Conservation (phyloP, 2,797 vertebrate genomes). For the Mionectes olivaceus region DNA sequence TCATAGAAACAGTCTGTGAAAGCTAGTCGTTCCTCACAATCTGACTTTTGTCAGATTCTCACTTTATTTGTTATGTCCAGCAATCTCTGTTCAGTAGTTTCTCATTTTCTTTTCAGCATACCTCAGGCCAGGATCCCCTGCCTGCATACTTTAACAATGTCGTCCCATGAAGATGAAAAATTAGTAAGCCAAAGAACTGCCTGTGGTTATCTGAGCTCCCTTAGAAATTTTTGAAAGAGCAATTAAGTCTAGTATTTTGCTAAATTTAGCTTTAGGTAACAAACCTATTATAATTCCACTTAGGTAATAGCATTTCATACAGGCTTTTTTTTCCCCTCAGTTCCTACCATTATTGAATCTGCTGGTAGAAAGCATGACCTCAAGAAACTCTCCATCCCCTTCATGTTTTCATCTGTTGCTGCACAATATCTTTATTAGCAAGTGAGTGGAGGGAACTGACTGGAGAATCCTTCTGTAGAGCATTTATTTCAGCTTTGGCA, state of each 20-base stretch:
- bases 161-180: not conserved
- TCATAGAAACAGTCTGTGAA: not conserved
- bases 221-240: not conserved
- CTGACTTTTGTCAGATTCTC: not conserved
- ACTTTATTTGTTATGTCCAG: not conserved
- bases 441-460: not conserved
- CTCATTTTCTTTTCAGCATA: not conserved
- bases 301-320: not conserved
- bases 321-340: not conserved
- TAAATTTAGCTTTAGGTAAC: not conserved
- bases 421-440: not conserved
- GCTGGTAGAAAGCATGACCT: not conserved
- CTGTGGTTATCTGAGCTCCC: not conserved
- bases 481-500: not conserved
- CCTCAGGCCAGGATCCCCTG: not conserved
- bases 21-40: not conserved
- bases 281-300: not conserved
- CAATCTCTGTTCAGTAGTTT: not conserved
- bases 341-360: accelerated
- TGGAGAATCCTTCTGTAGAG: not conserved
- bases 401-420: not conserved
- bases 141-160: not conserved
- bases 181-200: not conserved
- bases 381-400: not conserved
- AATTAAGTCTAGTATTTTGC: not conserved